A percentile compares a stretch with the other conserved stretches of the same genome.
Conservation (phyloP, 2,888 invertebrate species). For the Hartigia nigra region DNA sequence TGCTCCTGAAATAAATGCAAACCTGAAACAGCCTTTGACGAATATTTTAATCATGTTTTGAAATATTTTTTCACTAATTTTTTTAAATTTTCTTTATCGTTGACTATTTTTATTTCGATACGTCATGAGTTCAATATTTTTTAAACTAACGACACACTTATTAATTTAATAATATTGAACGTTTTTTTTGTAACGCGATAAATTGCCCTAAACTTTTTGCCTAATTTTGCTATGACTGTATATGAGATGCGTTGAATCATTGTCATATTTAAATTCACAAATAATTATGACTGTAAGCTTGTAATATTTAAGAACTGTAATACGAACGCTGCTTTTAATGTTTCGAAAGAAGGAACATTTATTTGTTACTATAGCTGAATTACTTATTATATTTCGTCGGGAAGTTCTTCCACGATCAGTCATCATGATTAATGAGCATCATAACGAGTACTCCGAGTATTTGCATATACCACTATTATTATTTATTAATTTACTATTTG, state of each 20-base stretch:
- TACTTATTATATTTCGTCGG: background rate
- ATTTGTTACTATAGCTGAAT: background rate
- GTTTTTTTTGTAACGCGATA: too few relatives aligned
- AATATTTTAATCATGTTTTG: background rate
- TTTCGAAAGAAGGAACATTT: too few relatives aligned
- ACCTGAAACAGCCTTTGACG: background rate
- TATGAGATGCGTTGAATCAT: too few relatives aligned
- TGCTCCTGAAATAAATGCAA: background rate
- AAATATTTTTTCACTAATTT: background rate
- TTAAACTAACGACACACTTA: too few relatives aligned
- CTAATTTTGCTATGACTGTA: too few relatives aligned
- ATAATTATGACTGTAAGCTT: too few relatives aligned
- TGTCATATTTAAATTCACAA: too few relatives aligned
- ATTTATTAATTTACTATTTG: background rate
- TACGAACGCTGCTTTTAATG: too few relatives aligned
- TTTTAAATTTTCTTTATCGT: background rate
- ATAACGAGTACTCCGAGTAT: background rate
- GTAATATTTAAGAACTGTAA: too few relatives aligned
- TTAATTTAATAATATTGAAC: too few relatives aligned
- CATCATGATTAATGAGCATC: background rate
- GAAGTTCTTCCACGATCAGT: background rate
- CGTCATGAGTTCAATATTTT: background rate
- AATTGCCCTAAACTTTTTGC: too few relatives aligned
- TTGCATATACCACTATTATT: background rate
- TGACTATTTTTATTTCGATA: background rate